These are phyloP conservation scores for Eretmodus cyanostictus DNA, from an alignment of 2,113 vertebrate genomes.

Conservation along the genomic window DNA sequence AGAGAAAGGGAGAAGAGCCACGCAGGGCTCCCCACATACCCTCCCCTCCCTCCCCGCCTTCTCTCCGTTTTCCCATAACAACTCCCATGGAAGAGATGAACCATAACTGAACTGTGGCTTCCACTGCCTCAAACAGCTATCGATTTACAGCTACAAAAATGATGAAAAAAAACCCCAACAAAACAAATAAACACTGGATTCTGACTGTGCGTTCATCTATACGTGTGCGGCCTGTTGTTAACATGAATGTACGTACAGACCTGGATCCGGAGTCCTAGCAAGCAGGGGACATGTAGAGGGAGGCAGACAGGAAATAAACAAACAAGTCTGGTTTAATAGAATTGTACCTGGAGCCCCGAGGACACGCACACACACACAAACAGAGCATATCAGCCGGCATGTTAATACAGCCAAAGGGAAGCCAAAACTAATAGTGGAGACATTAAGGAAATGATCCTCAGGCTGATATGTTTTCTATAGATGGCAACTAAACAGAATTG, in stretches of 20 bases:
- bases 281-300: constrained; percentile 16
- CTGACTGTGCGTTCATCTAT: not conserved
- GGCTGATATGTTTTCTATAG: constrained; percentile 73
- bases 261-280: not conserved
- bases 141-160: constrained; percentile 34
- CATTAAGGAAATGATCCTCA: constrained; percentile 71
- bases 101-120: constrained; percentile 36
- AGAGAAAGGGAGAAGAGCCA: constrained; percentile 50
- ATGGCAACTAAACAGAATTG: constrained; percentile 70
- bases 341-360: constrained; percentile 62
- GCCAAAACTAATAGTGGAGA: constrained; percentile 68
- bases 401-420: constrained; percentile 70
- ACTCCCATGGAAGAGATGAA: constrained; percentile 52
- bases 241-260: not conserved
- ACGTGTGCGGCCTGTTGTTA: not conserved
- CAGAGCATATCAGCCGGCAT: constrained; percentile 59
- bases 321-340: constrained; percentile 63
- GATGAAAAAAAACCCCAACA: not conserved
- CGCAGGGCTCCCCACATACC: not conserved
- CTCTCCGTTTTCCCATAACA: constrained; percentile 39
- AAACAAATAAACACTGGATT: not conserved
- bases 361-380: constrained; percentile 38
- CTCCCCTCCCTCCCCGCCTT: not conserved
- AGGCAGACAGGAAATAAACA: constrained; percentile 63
- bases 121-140: constrained; percentile 41